These are phyloP conservation scores for Goniozus legneri DNA, from an alignment of 1,140 invertebrate species.

Conservation along the genomic window DNA sequence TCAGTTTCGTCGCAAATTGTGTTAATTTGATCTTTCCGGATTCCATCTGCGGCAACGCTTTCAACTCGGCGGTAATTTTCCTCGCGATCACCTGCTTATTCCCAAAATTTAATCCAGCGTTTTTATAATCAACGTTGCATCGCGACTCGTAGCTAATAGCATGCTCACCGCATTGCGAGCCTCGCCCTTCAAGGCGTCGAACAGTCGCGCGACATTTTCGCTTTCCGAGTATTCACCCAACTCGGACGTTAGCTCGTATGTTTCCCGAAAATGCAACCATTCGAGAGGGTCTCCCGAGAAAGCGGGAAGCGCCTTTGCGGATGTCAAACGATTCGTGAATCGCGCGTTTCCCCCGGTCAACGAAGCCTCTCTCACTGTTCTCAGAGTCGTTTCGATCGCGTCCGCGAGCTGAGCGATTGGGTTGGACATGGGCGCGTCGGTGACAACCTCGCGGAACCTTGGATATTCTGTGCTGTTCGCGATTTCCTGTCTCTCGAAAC, in stretches of 20 bases:
- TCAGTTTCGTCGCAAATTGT: background rate
- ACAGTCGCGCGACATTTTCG: constrained; percentile 7
- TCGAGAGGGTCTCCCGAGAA: constrained; percentile 5
- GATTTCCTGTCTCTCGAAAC: too few relatives aligned
- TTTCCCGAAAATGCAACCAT: constrained; percentile 1
- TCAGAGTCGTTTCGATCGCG: background rate
- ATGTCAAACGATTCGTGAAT: background rate
- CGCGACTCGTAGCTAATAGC: background rate
- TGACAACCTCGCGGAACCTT: too few relatives aligned
- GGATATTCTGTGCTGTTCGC: too few relatives aligned
- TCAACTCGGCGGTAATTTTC: constrained; percentile 1
- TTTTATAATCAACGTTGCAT: background rate
- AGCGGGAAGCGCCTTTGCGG: background rate
- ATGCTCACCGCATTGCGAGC: constrained; percentile 1
- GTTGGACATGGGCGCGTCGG: too few relatives aligned
- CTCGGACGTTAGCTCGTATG: constrained; percentile 1
- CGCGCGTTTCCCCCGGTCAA: background rate
- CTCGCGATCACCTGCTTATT: constrained; percentile 1
- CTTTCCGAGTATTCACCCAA: background rate
- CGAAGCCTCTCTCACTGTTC: background rate
- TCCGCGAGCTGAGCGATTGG: too few relatives aligned
- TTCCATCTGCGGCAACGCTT: background rate
- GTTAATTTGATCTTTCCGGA: background rate
- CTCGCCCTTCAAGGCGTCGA: background rate
- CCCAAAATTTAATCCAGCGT: constrained; percentile 6